Evolutionary conservation across 2,888 invertebrate species (phyloP).

Genomic region (Microplitis deprimator): DNA sequence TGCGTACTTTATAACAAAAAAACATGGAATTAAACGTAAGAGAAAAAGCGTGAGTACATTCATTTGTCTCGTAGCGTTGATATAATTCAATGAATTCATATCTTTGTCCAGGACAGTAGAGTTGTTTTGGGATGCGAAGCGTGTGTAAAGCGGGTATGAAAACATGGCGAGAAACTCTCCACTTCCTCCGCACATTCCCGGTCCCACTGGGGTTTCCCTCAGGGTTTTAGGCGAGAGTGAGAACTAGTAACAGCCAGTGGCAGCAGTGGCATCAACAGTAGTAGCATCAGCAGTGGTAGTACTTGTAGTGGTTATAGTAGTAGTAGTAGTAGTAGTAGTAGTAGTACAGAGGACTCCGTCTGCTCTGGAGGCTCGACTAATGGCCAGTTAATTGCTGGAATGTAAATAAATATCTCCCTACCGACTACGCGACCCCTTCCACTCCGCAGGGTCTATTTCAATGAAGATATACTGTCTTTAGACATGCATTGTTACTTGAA

Average conservation of each 20-base stretch:
- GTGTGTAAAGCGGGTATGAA: conserved; percentile 33
- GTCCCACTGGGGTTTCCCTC: too few relatives aligned
- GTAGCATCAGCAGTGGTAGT: neutral
- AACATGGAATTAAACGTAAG: neutral
- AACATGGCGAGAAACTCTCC: conserved; percentile 37
- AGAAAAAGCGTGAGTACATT: neutral
- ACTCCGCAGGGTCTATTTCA: conserved; percentile 56
- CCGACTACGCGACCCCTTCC: conserved; percentile 44
- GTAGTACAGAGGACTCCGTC: conserved; percentile 33
- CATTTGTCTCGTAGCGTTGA: conserved; percentile 34
- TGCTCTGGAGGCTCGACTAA: conserved; percentile 62
- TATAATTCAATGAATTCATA: conserved; percentile 53
- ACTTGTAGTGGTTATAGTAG: neutral
- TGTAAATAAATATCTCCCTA: conserved; percentile 70
- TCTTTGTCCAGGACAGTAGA: conserved; percentile 49
- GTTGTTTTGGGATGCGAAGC: conserved; percentile 49
- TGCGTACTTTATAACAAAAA: neutral
- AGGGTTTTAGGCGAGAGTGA: neutral
- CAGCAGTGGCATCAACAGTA: neutral
- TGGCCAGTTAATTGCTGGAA: conserved; percentile 69
- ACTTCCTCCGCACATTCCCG: conserved; percentile 23
- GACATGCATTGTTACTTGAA: conserved; percentile 67
- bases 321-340: neutral
- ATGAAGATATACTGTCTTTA: conserved; percentile 68
- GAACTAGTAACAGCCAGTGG: neutral